These are phyloP conservation scores for Oxyura jamaicensis DNA, from an alignment of 2,113 vertebrate genomes.

Conservation along the genomic window DNA sequence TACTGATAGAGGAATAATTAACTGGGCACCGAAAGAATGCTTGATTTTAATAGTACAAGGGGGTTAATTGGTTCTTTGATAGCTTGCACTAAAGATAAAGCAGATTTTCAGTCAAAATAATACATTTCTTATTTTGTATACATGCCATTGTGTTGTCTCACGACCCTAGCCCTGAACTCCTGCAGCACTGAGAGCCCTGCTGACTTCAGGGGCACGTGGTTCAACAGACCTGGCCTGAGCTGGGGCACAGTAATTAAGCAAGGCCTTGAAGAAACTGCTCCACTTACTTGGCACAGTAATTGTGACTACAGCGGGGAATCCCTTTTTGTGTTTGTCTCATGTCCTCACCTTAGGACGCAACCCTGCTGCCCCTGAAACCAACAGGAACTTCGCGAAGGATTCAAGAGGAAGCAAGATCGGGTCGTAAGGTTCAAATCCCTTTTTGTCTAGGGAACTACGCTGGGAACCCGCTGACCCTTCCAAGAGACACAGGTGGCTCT, in stretches of 20 bases:
- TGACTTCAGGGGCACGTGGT: not conserved
- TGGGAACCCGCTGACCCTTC: not conserved
- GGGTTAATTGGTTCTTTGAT: constrained; percentile 13
- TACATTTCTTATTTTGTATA: not conserved
- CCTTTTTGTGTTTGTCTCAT: not conserved
- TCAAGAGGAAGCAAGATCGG: not conserved
- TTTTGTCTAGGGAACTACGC: not conserved
- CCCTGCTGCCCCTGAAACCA: not conserved
- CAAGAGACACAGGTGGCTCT: not conserved
- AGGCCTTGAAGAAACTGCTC: not conserved
- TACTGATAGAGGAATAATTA: constrained; percentile 26
- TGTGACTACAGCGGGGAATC: not conserved
- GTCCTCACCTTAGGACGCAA: not conserved
- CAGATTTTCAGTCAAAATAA: constrained; percentile 24
- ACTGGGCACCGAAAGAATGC: constrained; percentile 19
- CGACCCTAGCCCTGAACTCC: not conserved
- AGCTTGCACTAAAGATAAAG: constrained; percentile 27
- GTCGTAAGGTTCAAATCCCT: fast-evolving
- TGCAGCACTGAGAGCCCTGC: not conserved
- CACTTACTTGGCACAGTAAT: not conserved
- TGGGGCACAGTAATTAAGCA: not conserved
- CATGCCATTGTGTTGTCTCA: not conserved
- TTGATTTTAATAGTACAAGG: constrained; percentile 21
- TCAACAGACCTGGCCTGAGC: not conserved
- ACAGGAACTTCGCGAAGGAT: not conserved